Evolutionary conservation across 2,888 invertebrate genomes (phyloP), one percentile per base, ranked within the genome.

Genomic region (Stenolophus ochropezus): DNA sequence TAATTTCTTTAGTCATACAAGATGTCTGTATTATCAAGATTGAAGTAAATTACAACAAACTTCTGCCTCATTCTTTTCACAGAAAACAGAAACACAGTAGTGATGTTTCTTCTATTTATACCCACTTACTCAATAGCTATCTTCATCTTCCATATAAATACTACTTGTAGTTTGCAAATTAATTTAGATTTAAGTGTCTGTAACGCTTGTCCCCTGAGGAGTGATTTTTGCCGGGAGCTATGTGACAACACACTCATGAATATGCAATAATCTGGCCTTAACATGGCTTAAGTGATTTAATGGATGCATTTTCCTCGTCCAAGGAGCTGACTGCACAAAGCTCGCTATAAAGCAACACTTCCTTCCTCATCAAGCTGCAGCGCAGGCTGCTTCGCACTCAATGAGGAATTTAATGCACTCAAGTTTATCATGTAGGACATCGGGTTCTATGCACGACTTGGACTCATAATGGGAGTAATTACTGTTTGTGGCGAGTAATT

Each of bases 251-350:
- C 6, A 8, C 33, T 69, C 65, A 69, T 69, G 65, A 69, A 69
- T 69, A 69, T 69, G 65, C 65, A 69, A 33, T 69, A 69, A 69
- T 69, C 65, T 69, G 42, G 33, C 65, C 65, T 69, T 69, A 69
- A 69, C 65, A 33, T 69, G n/a, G 65, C 65, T 33, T 69, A 69
- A 69, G 65, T 69, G 65, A 69, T 69, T 69, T 69, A 69, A 69
- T 69, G 65, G 65, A 69, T 69, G 42, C 65, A 69, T 69, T 69
- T 69, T 69, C 65, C 65, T 33, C 65, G 33, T 69, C n/a, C 16
- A 69, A 33, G 65, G 11, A 42, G 33, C 33, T 42, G 33, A 4
- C 11, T 11, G 11, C 33, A 42, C 33, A 42, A 42, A 42, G 33
- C 33, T 8, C 5, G 33, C 8, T 33, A 33, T 33, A 33, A 33